phyloP scores from a whole-genome alignment of 35 echinoderm and acorn worm species.

The Heliocidaris tuberculata region DNA sequence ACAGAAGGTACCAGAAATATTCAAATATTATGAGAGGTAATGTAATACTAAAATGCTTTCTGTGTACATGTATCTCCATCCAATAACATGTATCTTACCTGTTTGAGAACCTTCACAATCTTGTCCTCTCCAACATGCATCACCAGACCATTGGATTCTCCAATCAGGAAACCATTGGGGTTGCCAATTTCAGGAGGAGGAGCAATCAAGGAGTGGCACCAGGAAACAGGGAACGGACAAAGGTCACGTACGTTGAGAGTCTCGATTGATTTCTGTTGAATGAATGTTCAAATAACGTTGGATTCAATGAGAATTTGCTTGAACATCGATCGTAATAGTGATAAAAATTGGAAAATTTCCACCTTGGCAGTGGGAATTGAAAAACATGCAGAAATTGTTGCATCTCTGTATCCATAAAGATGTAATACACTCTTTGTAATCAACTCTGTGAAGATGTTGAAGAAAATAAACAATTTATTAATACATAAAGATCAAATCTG shows the following conservation, averaged over 20 bases:
- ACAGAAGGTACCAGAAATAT: too few relatives aligned
- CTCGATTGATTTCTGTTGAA: not conserved
- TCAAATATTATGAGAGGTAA: too few relatives aligned
- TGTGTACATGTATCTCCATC: too few relatives aligned
- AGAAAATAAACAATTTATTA: too few relatives aligned
- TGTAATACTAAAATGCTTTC: too few relatives aligned
- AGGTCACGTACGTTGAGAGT: not conserved
- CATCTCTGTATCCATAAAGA: too few relatives aligned
- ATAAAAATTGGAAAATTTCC: too few relatives aligned
- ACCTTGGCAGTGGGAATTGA: too few relatives aligned
- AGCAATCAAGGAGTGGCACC: not conserved
- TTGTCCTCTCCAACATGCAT: not conserved
- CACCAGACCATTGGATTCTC: not conserved
- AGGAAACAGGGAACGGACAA: not conserved
- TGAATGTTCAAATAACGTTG: not conserved
- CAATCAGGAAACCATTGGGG: not conserved
- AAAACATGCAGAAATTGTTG: too few relatives aligned
- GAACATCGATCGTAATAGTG: not conserved
- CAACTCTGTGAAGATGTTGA: too few relatives aligned
- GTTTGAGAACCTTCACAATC: not conserved
- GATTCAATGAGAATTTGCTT: not conserved
- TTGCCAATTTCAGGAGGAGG: not conserved
- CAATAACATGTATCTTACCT: constrained; percentile 1
- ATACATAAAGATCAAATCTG: too few relatives aligned
- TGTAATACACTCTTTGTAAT: too few relatives aligned